These are phyloP conservation scores for Hydra vulgaris DNA, from an alignment of 30 jellyfish, hydroid and myxozoan genomes.

Conservation along the genomic window DNA sequence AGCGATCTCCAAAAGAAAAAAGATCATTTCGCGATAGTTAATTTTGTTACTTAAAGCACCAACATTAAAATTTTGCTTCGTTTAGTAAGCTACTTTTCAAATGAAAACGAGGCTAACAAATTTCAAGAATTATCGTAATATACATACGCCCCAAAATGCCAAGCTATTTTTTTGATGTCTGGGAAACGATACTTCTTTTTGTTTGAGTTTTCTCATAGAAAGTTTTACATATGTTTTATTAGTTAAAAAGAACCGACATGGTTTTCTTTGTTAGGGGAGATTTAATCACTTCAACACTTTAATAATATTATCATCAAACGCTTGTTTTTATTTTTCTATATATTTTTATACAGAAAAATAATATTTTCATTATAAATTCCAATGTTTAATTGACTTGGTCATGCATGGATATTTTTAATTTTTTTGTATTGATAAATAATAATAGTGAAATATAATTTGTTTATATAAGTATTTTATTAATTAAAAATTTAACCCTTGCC, in stretches of 20 bases:
- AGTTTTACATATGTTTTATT: too few species aligned
- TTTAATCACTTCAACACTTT: too few species aligned
- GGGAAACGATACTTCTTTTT: neutral
- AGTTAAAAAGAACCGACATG: neutral
- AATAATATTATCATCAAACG: neutral
- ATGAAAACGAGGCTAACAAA: neutral
- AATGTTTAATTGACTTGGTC: neutral
- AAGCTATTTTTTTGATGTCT: neutral
- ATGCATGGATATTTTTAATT: neutral
- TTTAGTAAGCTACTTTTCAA: neutral
- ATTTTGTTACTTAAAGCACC: neutral
- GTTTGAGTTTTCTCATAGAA: neutral
- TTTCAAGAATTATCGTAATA: neutral
- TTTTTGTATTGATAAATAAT: neutral
- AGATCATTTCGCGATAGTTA: constrained; percentile 94
- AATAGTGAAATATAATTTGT: neutral
- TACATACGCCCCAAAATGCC: neutral
- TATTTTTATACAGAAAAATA: neutral
- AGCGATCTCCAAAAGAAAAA: constrained; percentile 76
- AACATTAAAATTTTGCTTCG: neutral
- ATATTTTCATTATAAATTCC: too few species aligned
- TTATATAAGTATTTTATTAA: too few species aligned
- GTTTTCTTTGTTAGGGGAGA: neutral
- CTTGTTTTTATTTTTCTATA: neutral
- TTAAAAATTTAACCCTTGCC: too few species aligned